Evolutionary conservation across 2,113 vertebrate genomes (phyloP), one percentile per base, ranked within the genome.

Genomic region (Sylvia atricapilla): DNA sequence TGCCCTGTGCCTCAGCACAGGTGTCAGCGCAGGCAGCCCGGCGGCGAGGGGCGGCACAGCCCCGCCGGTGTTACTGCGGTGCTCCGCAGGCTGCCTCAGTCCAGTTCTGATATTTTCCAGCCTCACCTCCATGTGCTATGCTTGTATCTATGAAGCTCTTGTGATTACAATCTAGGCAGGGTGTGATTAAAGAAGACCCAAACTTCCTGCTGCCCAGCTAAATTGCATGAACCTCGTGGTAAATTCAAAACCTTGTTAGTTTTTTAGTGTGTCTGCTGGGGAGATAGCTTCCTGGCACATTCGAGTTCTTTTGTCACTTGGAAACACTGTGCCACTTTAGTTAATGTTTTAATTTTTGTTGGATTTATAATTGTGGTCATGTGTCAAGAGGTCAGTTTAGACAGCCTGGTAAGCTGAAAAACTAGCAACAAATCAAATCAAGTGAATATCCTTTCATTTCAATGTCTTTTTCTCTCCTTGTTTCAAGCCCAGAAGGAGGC

Each of bases 401-500:
- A 94, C 47, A 87, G 86, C 50, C 86, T 68, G 43, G 90, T 63
- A 82, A 96, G 35, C 76, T 90, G 78, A 62, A 87, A 93, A 89
- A 91, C 95, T 84, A 95, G 82, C 58, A 92, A 63, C 93, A 96
- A 97, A 96, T 97, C 7, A 14, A 91, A 96, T 97, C 87, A 94
- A 92, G 88, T 75, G 66, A 93, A 89, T 94, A 66, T 96, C 67
- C 44, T 87, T 97, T 92, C 31, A 3, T 78, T 93, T 78, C 67
- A 53, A 80, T 5, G 19, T 63, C 63, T 89, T 97, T 94, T 87
- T 81, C 78, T 95, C 49, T 91, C 67, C 55, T 86, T 91, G 77
- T 94, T 96, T 95, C 92, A 95, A 96, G 95, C 94, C 92, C 87
- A 89, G 81, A 84, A 96, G 62, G 93, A 96, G 89, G 84, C 83